Evolutionary conservation across 2,888 invertebrate genomes (phyloP), one percentile per base, ranked within the genome.

Genomic region (Drosophila eohydei): DNA sequence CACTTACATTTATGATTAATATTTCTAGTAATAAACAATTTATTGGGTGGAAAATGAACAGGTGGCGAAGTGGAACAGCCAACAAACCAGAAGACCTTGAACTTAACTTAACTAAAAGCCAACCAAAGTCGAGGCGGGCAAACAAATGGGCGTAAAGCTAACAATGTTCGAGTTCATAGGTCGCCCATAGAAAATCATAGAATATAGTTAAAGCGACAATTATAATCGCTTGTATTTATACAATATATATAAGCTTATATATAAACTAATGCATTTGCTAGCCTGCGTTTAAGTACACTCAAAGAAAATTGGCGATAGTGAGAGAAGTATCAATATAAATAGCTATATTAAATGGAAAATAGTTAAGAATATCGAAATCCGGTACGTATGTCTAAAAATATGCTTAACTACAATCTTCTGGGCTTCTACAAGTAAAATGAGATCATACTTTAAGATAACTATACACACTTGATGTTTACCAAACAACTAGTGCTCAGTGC

Each of bases 21-120:
- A 43, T 16, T 26, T 41, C 21, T 34, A 28, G 46, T 2, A 21
- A 74, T 74, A 70, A 75, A 71, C 62, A 63, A 88, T 86, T 80
- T 62, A 83, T 74, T 52, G 65, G 56, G 74, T 38, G 74, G 79
- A 76, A 88, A 55, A 66, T 57, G 71, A 85, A 73, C 86, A 86
- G 88, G 78, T 88, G 86, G 32, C 55, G 50, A 64, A 48, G 55
- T 36, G 36, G 21, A 21, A 26, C 32, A 51, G 14, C 34, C 28
- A 46, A 46, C 48, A n/a, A n/a, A 50, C 1, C 32, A 5, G 11
- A 16, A 32, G 54, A 32, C 50, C 68, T n/a, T 26, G 36, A 60
- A 43, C n/a, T 21, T 41, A 38, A 50, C 12, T 12, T 12, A 50
- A 43, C 11, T 14, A 16, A 46, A 50, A 8, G 36, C 12, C n/a